These are phyloP conservation scores for Solen grandis DNA, from an alignment of 1,140 invertebrate species.

Conservation along the genomic window DNA sequence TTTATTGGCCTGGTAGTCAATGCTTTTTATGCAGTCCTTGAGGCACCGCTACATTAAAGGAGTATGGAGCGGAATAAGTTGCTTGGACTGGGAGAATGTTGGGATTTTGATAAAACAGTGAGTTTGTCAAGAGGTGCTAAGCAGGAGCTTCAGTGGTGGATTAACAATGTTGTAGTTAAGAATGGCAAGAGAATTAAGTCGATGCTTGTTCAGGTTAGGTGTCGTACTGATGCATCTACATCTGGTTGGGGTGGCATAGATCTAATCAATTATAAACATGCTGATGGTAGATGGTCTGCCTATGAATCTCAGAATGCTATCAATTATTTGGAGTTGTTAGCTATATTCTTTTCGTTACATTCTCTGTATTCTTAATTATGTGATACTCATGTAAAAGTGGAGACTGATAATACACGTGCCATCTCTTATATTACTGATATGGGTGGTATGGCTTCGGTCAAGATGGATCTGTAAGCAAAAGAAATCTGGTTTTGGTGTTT, in stretches of 20 bases:
- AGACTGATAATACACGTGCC: slow-evolving; percentile 54
- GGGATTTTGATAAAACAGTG: slow-evolving; percentile 22
- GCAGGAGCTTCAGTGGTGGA: no score
- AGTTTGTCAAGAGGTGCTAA: no score
- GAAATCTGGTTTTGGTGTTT: slow-evolving; percentile 55
- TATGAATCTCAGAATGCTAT: slow-evolving; percentile 36
- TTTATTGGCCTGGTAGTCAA: slow-evolving; percentile 41
- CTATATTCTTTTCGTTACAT: slow-evolving; percentile 28
- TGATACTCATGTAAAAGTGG: slow-evolving; percentile 19
- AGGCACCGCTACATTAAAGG: slow-evolving; percentile 47
- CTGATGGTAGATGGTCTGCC: slow-evolving; percentile 33
- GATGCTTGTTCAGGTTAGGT: no score
- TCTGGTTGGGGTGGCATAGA: slow-evolving; percentile 20
- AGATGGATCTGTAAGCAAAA: slow-evolving; percentile 6
- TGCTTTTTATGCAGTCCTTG: slow-evolving; percentile 39
- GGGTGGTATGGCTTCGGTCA: slow-evolving; percentile 7
- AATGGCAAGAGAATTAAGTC: no score
- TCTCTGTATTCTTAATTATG: neutral
- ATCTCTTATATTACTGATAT: slow-evolving; percentile 51
- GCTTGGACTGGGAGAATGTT: neutral
- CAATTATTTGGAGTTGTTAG: slow-evolving; percentile 53
- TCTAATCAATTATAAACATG: neutral
- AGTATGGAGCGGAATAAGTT: slow-evolving; percentile 50
- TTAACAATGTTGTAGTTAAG: no score
- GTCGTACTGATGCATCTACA: no score